Evolutionary conservation across 2,113 vertebrate genomes (phyloP), one percentile per base, ranked within the genome.

Genomic region (Verasper variegatus): DNA sequence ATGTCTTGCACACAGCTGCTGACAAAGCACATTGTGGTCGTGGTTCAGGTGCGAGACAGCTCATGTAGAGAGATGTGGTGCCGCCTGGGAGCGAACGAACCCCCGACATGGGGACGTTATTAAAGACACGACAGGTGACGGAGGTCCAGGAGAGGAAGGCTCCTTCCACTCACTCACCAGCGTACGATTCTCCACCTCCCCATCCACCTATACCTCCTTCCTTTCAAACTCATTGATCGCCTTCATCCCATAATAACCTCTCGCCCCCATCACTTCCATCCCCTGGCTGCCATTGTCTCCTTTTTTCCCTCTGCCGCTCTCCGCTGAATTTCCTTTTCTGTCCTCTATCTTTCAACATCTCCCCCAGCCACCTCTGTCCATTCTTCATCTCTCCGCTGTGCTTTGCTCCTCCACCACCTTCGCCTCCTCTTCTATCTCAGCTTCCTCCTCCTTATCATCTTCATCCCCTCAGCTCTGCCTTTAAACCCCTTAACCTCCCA

Each of bases 231-330:
- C 80, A 80, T 88, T 86, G 86, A 88, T 92, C 90, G 85, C 85
- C 86, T 88, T 86, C 82, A 84, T 83, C 82, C 74, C 56, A 57
- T 86, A 84, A 90, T 86, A 90, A 88, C 86, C 89, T 86, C 82
- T 78, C 52, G 0, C 66, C 80, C 69, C 68, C 68, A 68, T 67
- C 74, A 73, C 69, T 88, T 80, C 73, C 77, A 62, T 84, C 68
- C 49, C 77, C 72, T 76, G 54, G 62, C 68, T 81, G 70, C 68
- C 66, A 61, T 78, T 84, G 76, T 80, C 79, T 82, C 78, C 78
- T 74, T 40, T 71, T 57, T 71, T 71, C 80, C 57, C 66, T 55
- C 74, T 81, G 52, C 26, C 71, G 23, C 80, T 80, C 80, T 84
- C 77, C 18, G 27, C 57, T 65, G 78, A 84, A 76, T 83, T 77